Base-by-base conservation (phyloP, 2,113 vertebrate species). In the Limnothrissa miodon region DNA sequence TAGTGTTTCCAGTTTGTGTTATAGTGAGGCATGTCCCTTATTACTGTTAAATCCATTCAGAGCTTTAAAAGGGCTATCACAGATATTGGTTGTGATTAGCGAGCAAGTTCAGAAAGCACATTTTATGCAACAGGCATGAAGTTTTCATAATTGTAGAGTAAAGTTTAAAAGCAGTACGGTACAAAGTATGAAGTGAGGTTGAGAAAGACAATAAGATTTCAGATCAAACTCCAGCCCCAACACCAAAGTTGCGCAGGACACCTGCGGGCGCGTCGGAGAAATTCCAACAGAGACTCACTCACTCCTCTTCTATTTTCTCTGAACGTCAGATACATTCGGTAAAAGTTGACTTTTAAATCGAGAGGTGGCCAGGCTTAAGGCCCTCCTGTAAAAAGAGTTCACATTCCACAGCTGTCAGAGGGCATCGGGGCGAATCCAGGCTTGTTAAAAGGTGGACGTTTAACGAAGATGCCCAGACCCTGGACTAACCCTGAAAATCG, bases 391-490 rank as follows among this genome's bases (percentile, higher is more conserved):
- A 90, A 90, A 92, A 92, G 81, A 89, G 10, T 87, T 92, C 90
- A 92, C 94, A 94, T 95, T 95, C 93, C 92, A 84, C 87, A 89
- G 84, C 89, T 91, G 89, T 93, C 92, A 91, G 89, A 90, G 92
- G 90, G 90, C 92, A 93, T 85, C 84, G 85, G 89, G 90, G 86
- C 94, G 25, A 89, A 93, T 93, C 91, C 83, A 87, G 90, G 91
- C 93, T 89, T 93, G 93, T 87, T 90, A 86, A 86, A 88, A 88
- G 85, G 82, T 89, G 84, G 39, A 87, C 78, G n/a, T 39, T 84
- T 84, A 85, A 84, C 79, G 45, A 10, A 85, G 45, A 84, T 84
- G 21, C 78, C 2, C 39, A 83, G 25, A 48, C 36, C 3, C 29
- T 5, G 45, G 19, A 78, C 53, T 53, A 53, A 51, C 79, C 78